These are phyloP conservation scores for Picus viridis DNA, from an alignment of 2,797 vertebrate species.

Conservation along the genomic window DNA sequence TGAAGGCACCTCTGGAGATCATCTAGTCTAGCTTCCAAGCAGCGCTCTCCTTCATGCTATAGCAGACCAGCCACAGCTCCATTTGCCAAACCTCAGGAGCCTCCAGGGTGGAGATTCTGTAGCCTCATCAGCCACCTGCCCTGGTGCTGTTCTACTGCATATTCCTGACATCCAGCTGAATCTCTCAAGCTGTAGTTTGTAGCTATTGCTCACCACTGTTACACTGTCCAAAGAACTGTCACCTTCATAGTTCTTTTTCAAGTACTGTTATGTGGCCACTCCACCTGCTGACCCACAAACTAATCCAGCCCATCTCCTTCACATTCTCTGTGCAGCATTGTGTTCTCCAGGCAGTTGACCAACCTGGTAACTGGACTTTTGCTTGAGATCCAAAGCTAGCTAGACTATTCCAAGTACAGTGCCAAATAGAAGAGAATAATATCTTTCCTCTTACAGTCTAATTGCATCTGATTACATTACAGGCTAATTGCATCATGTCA, in stretches of 20 bases:
- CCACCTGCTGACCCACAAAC: not conserved
- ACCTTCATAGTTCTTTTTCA: not conserved
- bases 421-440: not conserved
- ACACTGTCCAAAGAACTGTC: not conserved
- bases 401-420: not conserved
- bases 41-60: fast-evolving
- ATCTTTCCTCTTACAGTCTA: not conserved
- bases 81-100: not conserved
- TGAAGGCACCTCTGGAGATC: not conserved
- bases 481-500: not conserved
- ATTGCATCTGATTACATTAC: not conserved
- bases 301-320: not conserved
- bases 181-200: not conserved
- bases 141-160: fast-evolving
- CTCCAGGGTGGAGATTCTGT: not conserved
- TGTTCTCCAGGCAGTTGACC: not conserved
- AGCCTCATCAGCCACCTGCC: not conserved
- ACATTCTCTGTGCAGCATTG: not conserved
- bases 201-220: fast-evolving
- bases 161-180: fast-evolving
- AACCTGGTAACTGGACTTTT: not conserved
- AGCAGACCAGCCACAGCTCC: fast-evolving
- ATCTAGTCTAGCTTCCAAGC: not conserved
- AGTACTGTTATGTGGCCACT: not conserved
- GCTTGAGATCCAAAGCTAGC: not conserved